A percentile compares a stretch with the other conserved stretches of the same genome.
phyloP scores from a whole-genome alignment of 2,888 invertebrate species.

The Leptinotarsa peninsularis region DNA sequence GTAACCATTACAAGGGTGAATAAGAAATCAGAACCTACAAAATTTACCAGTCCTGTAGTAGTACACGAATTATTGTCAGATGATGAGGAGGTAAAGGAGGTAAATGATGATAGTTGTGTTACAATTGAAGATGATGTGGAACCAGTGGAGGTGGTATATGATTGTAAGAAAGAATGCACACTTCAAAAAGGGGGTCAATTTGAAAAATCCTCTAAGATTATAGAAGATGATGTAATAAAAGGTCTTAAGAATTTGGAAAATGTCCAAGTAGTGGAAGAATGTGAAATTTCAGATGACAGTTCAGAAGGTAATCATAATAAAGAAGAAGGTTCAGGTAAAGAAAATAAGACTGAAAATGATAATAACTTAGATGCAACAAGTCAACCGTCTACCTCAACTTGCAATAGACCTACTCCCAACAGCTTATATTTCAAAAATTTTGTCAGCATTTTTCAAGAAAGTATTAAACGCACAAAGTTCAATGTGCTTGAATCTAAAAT shows the following conservation, averaged over 20 bases:
- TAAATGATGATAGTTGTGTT: constrained; percentile 38
- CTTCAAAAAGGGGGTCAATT: background rate
- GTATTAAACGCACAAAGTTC: constrained; percentile 27
- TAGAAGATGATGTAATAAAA: constrained; percentile 21
- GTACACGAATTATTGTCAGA: constrained; percentile 35
- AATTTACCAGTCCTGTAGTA: constrained; percentile 23
- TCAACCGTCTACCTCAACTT: constrained; percentile 27
- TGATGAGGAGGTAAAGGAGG: constrained; percentile 36
- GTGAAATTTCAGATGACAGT: constrained; percentile 40
- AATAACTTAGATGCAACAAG: background rate
- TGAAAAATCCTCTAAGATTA: background rate
- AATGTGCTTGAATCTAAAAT: constrained; percentile 39
- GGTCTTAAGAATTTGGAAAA: constrained; percentile 20
- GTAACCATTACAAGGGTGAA: constrained; percentile 27
- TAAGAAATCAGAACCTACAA: constrained; percentile 8
- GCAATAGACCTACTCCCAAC: constrained; percentile 6
- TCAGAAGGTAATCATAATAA: constrained; percentile 31
- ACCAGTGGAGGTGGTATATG: background rate
- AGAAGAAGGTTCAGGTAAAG: constrained; percentile 25
- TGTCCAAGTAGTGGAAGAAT: constrained; percentile 18
- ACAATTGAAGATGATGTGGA: constrained; percentile 29
- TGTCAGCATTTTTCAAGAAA: constrained; percentile 41
- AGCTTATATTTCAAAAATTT: constrained; percentile 39
- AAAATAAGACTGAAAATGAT: constrained; percentile 38
- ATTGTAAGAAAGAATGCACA: background rate